Evolutionary conservation across 2,113 vertebrate species (phyloP).

Genomic region (Percopsis transmontana): DNA sequence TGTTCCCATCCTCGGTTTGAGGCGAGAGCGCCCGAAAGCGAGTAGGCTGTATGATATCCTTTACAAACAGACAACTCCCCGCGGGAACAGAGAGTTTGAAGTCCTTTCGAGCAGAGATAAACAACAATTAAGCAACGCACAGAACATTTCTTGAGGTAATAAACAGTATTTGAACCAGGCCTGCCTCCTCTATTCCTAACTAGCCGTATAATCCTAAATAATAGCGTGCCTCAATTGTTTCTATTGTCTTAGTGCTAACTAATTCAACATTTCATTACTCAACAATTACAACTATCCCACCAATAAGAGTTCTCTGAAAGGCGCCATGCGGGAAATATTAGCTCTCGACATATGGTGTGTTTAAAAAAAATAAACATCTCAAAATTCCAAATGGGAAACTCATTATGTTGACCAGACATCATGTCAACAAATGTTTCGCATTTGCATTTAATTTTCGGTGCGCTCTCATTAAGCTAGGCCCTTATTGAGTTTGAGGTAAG

Average conservation of each 20-base stretch:
- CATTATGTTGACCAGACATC: too few relatives aligned
- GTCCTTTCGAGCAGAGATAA: slow-evolving; percentile 50
- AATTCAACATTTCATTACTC: background rate
- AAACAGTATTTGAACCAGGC: slow-evolving; percentile 24
- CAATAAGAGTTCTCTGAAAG: background rate
- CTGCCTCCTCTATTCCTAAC: slow-evolving; percentile 1
- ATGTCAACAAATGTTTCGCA: too few relatives aligned
- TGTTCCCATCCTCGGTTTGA: slow-evolving; percentile 19
- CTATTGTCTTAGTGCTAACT: background rate
- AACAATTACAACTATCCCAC: background rate
- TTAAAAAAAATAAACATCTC: too few relatives aligned
- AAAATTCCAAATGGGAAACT: too few relatives aligned
- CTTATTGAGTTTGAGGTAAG: too few relatives aligned
- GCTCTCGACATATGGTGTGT: too few relatives aligned
- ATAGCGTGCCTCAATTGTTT: background rate
- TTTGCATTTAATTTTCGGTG: too few relatives aligned
- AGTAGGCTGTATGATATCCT: slow-evolving; percentile 28
- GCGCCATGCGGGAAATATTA: background rate
- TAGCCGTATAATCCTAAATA: background rate
- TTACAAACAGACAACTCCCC: slow-evolving; percentile 40
- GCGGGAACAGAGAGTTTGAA: slow-evolving; percentile 24
- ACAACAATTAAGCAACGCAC: slow-evolving; percentile 35
- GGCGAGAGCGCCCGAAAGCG: slow-evolving; percentile 33
- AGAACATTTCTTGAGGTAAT: slow-evolving; percentile 34
- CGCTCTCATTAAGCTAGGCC: too few relatives aligned